phyloP scores from a whole-genome alignment of 1,140 invertebrate genomes.

The Lysiphlebus fabarum region DNA sequence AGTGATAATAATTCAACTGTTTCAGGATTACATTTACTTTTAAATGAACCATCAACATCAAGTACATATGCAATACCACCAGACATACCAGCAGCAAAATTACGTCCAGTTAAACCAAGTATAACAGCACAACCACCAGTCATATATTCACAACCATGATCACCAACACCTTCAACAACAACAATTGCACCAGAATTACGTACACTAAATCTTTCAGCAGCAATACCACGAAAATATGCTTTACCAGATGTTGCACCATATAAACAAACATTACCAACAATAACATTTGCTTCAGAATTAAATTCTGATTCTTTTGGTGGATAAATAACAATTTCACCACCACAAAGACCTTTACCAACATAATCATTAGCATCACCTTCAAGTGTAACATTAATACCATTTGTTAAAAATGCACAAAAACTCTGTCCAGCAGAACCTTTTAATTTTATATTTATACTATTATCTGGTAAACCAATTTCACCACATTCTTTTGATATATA shows the following conservation, averaged over 20 bases:
- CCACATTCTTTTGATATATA: constrained; percentile 90
- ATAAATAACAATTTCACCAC: constrained; percentile 91
- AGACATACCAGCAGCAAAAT: constrained; percentile 99
- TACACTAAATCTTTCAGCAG: constrained; percentile 96
- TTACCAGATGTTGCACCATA: constrained; percentile 95
- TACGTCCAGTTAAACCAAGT: constrained; percentile 90
- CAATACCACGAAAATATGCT: constrained; percentile 94
- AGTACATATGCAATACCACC: constrained; percentile 96
- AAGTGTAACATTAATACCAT: constrained; percentile 84
- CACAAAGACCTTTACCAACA: constrained; percentile 90
- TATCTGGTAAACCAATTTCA: constrained; percentile 82
- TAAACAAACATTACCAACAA: constrained; percentile 96
- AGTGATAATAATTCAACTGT: constrained; percentile 86
- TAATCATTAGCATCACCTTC: constrained; percentile 99
- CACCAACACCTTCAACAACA: constrained; percentile 90
- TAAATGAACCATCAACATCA: constrained; percentile 83
- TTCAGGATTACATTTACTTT: constrained; percentile 84
- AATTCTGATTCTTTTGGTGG: constrained; percentile 82
- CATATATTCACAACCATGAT: constrained; percentile 99
- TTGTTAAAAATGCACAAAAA: constrained; percentile 96
- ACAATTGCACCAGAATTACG: constrained; percentile 94
- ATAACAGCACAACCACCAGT: constrained; percentile 91
- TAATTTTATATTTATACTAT: constrained; percentile 82
- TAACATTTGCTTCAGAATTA: constrained; percentile 91
- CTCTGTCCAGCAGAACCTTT: constrained; percentile 97